A percentile compares a stretch with the other conserved stretches of the same genome.
phyloP scores from a whole-genome alignment of 2,113 vertebrate species.

The Cololabis saira region DNA sequence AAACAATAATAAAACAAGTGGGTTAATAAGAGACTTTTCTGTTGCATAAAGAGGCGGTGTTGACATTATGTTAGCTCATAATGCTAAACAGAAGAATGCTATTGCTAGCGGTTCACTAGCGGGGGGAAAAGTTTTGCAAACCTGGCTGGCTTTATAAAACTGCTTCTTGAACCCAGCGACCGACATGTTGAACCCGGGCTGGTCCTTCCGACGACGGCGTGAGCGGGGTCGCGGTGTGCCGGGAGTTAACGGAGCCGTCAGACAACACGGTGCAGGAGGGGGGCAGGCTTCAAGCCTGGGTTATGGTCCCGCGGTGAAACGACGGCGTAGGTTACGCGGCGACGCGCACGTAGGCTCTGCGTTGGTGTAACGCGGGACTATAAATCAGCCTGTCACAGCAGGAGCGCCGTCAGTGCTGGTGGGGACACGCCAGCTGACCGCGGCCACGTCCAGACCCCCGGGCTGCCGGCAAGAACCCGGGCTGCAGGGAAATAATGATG shows the following conservation, averaged over 20 bases:
- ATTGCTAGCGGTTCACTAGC: conserved; percentile 57
- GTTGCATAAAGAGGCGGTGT: neutral
- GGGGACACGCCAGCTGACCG: conserved; percentile 74
- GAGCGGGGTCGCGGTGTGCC: conserved; percentile 14
- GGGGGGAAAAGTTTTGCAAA: conserved; percentile 77
- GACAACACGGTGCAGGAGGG: too few relatives aligned
- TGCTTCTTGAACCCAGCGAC: conserved; percentile 97
- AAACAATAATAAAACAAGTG: neutral
- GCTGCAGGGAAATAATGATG: neutral
- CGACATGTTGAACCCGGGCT: conserved; percentile 86
- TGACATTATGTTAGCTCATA: conserved; percentile 35
- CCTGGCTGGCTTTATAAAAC: conserved; percentile 99
- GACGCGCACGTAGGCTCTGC: too few relatives aligned
- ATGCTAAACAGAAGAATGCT: conserved; percentile 54
- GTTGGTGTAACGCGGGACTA: too few relatives aligned
- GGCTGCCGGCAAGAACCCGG: too few relatives aligned
- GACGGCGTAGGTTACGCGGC: too few relatives aligned
- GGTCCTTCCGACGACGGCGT: conserved; percentile 36
- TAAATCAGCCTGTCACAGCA: too few relatives aligned
- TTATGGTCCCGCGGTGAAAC: too few relatives aligned
- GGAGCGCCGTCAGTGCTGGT: conserved; percentile 63
- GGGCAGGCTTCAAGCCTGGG: too few relatives aligned
- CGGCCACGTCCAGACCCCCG: conserved; percentile 72
- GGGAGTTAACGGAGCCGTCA: conserved; percentile 34
- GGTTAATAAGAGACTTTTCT: neutral